These are phyloP conservation scores for Urocolius indicus DNA, from an alignment of 2,113 vertebrate genomes.

Conservation along the genomic window DNA sequence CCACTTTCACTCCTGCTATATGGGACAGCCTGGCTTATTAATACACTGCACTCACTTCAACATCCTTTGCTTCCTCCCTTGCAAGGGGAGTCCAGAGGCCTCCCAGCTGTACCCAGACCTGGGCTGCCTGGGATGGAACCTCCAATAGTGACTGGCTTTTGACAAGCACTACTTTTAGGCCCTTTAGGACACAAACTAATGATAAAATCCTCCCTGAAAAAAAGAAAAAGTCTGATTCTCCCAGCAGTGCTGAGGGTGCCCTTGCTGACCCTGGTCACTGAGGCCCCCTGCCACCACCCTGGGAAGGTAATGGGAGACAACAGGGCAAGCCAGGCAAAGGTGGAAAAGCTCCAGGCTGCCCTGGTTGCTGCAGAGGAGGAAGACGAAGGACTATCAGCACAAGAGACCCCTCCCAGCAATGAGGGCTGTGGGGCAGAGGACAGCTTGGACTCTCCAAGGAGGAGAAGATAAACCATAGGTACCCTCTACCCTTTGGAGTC, in stretches of 20 bases:
- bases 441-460: not conserved
- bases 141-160: no score
- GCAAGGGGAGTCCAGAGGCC: not conserved
- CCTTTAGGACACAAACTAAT: no score
- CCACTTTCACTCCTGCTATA: constrained; percentile 35
- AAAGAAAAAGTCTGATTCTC: not conserved
- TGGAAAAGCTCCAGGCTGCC: not conserved
- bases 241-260: not conserved
- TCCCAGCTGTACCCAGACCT: not conserved
- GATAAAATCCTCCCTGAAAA: no score
- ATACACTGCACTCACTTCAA: not conserved
- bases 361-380: not conserved
- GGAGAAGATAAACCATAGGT: not conserved
- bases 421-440: not conserved
- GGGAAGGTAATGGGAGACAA: not conserved
- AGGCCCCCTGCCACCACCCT: not conserved
- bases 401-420: not conserved
- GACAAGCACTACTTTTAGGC: no score
- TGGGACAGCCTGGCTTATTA: constrained; percentile 59
- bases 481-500: not conserved
- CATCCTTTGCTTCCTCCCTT: not conserved
- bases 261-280: not conserved
- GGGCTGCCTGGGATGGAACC: no score
- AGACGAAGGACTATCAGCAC: not conserved
- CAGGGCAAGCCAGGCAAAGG: not conserved